Conservation (phyloP, 2,797 vertebrate genomes). For the Acanthiza pusilla region DNA sequence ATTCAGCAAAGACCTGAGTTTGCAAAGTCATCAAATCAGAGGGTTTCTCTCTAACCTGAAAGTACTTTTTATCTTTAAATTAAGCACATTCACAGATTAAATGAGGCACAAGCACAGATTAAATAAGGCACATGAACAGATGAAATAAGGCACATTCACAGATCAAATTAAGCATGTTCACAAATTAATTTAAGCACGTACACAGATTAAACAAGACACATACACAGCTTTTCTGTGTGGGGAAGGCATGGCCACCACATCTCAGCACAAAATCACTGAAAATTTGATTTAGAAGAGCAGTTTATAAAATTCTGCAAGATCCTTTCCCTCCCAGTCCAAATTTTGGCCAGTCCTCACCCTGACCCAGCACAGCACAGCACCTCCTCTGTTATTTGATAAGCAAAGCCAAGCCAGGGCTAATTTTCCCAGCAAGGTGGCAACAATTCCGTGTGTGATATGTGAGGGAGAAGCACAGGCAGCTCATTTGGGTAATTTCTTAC, state of each 20-base stretch:
- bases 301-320: background rate
- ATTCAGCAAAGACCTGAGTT: background rate
- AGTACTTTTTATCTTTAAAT: background rate
- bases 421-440: conserved; percentile 65
- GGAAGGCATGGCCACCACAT: background rate
- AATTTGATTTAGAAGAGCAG: background rate
- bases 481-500: conserved; percentile 70
- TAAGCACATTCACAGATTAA: background rate
- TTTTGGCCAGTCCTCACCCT: background rate
- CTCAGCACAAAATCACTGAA: background rate
- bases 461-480: conserved; percentile 57
- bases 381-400: conserved; percentile 32
- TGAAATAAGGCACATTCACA: background rate
- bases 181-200: background rate
- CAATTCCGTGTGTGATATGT: conserved; percentile 47
- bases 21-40: background rate
- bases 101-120: too few species aligned
- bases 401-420: conserved; percentile 38
- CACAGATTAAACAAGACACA: background rate
- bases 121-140: background rate
- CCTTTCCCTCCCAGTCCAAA: background rate
- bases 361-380: background rate
- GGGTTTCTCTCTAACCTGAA: background rate
- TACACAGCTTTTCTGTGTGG: rapidly evolving
- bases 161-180: background rate